These are phyloP conservation scores for Porites cylindrica DNA, from an alignment of 92 coral and sea anemone genomes.

Conservation along the genomic window DNA sequence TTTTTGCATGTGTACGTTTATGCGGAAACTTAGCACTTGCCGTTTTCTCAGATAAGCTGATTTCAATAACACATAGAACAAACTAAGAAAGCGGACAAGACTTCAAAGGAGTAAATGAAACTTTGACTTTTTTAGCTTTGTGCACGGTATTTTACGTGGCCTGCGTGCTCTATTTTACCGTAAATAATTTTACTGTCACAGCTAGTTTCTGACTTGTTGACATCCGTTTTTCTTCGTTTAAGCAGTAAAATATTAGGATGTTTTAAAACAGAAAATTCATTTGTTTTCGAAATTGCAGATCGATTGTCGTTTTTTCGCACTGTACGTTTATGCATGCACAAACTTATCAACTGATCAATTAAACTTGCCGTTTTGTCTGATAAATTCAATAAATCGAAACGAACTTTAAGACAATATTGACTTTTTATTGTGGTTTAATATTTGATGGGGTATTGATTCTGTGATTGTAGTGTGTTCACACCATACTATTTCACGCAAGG, in stretches of 20 bases:
- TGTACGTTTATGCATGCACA: constrained; percentile 18
- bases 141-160: background rate
- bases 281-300: too few relatives aligned
- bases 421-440: background rate
- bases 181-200: background rate
- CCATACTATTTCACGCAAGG: constrained; percentile 31
- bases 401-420: constrained; percentile 12
- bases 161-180: background rate
- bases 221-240: background rate
- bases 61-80: too few relatives aligned
- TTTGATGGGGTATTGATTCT: constrained; percentile 19
- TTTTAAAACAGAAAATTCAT: too few relatives aligned
- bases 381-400: background rate
- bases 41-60: too few relatives aligned
- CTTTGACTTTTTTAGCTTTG: constrained; percentile 1
- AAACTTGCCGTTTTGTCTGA: background rate
- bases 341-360: constrained; percentile 6
- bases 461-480: background rate
- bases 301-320: constrained; percentile 10
- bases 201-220: constrained; percentile 10
- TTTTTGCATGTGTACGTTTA: too few relatives aligned
- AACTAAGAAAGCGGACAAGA: too few relatives aligned
- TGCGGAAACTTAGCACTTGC: too few relatives aligned
- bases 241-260: background rate
- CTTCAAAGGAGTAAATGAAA: background rate